Evolutionary conservation across 2,888 invertebrate genomes (phyloP).

Genomic region (Oxystoma pomonae): DNA sequence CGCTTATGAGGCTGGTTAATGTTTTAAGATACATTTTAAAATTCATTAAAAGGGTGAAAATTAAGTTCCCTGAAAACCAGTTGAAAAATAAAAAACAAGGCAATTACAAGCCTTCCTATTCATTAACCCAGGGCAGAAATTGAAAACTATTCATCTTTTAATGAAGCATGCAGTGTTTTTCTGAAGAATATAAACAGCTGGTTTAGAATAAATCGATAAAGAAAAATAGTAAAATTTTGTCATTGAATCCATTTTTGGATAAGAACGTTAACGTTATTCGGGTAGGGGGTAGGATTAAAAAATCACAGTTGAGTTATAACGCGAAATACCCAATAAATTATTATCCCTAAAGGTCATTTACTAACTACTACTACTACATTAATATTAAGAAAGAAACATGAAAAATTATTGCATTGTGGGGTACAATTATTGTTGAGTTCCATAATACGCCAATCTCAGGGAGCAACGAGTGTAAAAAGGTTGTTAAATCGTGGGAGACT

Average conservation of each 20-base stretch:
- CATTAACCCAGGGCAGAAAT: too few species aligned
- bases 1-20: too few species aligned
- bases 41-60: too few species aligned
- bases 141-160: background rate
- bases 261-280: background rate
- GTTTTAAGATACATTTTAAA: too few species aligned
- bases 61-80: background rate
- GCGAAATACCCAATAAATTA: slow-evolving; percentile 1
- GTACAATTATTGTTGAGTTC: slow-evolving; percentile 4
- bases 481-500: slow-evolving; percentile 3
- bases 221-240: background rate
- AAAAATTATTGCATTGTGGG: background rate
- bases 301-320: background rate
- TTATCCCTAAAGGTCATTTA: slow-evolving; percentile 1
- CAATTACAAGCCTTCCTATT: too few species aligned
- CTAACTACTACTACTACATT: background rate
- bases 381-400: background rate
- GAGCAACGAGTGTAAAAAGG: slow-evolving; percentile 11
- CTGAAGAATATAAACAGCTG: background rate
- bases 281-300: background rate
- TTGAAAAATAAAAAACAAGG: background rate
- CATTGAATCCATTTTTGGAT: too few species aligned
- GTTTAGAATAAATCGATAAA: background rate
- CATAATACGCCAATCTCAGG: slow-evolving; percentile 12
- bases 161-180: background rate